Percentiles rank a stretch among this genome's conserved stretches.
phyloP scores from a whole-genome alignment of 2,797 vertebrate genomes.

The Semotilus atromaculatus region DNA sequence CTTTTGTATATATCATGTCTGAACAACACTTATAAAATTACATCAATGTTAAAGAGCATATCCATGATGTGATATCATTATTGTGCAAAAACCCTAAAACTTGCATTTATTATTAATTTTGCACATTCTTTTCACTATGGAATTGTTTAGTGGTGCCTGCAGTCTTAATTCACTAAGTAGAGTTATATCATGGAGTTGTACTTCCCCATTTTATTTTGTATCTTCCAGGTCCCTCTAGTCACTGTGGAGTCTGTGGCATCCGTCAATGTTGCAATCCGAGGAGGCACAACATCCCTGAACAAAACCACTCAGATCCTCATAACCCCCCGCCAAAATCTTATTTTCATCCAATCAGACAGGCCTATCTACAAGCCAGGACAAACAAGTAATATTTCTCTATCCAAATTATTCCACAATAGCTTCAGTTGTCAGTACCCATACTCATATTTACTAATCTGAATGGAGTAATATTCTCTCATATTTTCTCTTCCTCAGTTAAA shows the following conservation, averaged over 20 bases:
- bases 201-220: background rate
- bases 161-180: too few relatives aligned
- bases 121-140: background rate
- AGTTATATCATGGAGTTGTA: background rate
- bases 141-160: background rate
- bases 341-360: conserved; percentile 82
- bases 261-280: conserved; percentile 68
- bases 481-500: conserved; percentile 69
- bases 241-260: conserved; percentile 63
- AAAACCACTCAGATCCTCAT: conserved; percentile 78
- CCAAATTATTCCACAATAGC: background rate
- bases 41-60: background rate
- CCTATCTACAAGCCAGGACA: conserved; percentile 84
- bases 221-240: conserved; percentile 76
- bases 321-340: conserved; percentile 61
- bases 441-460: background rate
- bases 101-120: background rate
- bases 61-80: background rate
- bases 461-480: background rate
- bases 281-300: conserved; percentile 43
- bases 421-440: background rate
- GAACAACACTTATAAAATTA: background rate
- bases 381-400: conserved; percentile 69
- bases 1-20: background rate
- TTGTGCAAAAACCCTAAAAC: background rate